Base-by-base conservation (phyloP, 1,140 invertebrate species). In the Mesaphorura yosii region DNA sequence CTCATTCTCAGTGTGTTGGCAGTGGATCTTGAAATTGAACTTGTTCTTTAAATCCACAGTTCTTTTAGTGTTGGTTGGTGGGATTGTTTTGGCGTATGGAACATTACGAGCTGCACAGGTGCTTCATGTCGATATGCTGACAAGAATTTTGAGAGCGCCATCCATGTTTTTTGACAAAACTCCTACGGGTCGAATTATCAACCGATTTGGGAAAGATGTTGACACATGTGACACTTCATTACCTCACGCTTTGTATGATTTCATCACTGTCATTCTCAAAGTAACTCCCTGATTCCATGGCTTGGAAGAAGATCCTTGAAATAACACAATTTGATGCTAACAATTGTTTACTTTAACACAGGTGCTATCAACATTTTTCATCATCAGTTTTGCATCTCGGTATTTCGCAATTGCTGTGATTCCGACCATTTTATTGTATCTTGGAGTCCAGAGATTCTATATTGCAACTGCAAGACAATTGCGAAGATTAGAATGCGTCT, bases 141-240 rank as follows among this genome's bases (percentile, higher is more conserved):
- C 69, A 53, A 76, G 80, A 65, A 63, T 75, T 19, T 54, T 78
- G 14, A 78, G 77, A 57, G 77, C 77, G 59, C 86, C 86, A 39
- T 76, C 78, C 72, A 67, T 75, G 59, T 89, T 90, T 74, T 91
- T 86, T 75, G 87, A 92, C 70, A 79, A 83, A 62, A 89, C 87
- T 61, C 87, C 88, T 40, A 67, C 83, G 53, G 88, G 88, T 64
- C 76, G 87, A 65, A 78, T 89, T 65, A 73, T 91, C 63, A 88
- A 88, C 73, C 76, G 84, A 64, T 89, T 92, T 72, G 78, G 79
- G 68, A 87, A 85, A 72, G 87, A 88, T 74, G 76, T 88, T 60
- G 84, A 88, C 68, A 76, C 78, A 59, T 75, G 14, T 65, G 73
- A 20, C 69, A 75, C 25, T 55, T 75, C 12, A 75, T 76, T 64